Base-by-base conservation (phyloP, 2,888 invertebrate genomes). In the Ornithoptera alexandrae region DNA sequence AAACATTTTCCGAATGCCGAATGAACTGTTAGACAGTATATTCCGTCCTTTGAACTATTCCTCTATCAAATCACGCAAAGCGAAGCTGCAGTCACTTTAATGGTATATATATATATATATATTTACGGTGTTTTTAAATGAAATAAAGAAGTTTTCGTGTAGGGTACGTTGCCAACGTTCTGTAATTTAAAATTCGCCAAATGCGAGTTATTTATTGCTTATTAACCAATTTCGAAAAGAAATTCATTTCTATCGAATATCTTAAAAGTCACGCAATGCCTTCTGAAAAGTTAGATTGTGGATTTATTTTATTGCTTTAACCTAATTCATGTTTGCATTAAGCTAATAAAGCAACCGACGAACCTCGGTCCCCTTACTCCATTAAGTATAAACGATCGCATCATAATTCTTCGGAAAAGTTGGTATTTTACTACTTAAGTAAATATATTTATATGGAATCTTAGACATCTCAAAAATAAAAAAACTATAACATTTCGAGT, bases 251-350 rank as follows among this genome's bases (percentile, higher is more conserved):
- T 84, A 85, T 82, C 84, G 79, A 77, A 77, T 68, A 67, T 74
- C 53, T 65, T 42, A 62, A 30, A 64, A 75, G 79, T 77, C 85
- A 85, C 85, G 85, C 84, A 78, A 84, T 71, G 69, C 72, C 76
- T 84, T 82, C 81, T 82, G 79, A 74, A 79, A 84, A 85, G 75
- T 84, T 83, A 76, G 75, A 77, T 80, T 79, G 78, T 75, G 71
- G 74, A 75, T 79, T 77, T 76, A 76, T 76, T 78, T 78, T 77
- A 73, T 71, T 72, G 74, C 70, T 60, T 46, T 42, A 62, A 60
- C 70, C 69, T 67, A 72, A 72, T 60, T 63, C 65, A 71, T 69
- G 70, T 46, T 65, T 73, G 64, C 65, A 73, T 73, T 71, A 72
- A 74, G 69, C 70, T 70, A 71, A 75, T 74, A 74, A 73, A 74